Percentiles rank a stretch among this genome's conserved stretches.
Conservation (phyloP, 1,140 invertebrate genomes). For the Carcinoscorpius rotundicauda region DNA sequence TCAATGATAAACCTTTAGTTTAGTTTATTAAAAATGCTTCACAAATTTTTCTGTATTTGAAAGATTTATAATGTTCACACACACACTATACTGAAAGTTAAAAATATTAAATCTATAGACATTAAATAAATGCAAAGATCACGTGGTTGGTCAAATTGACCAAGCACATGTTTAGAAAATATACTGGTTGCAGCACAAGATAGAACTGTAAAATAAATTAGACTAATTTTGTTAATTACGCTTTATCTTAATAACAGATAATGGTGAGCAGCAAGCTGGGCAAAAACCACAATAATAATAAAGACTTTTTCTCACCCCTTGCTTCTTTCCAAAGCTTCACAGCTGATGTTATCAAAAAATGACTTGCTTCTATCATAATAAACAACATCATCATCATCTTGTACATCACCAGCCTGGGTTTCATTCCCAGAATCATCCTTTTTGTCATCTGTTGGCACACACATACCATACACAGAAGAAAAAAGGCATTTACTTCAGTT, state of each 20-base stretch:
- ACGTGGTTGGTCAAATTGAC: too few relatives aligned
- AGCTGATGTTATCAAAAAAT: slow-evolving; percentile 98
- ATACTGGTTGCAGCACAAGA: not conserved
- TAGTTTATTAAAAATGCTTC: too few relatives aligned
- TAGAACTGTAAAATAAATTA: not conserved
- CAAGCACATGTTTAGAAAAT: not conserved
- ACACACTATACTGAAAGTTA: too few relatives aligned
- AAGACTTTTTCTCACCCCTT: slow-evolving; percentile 40
- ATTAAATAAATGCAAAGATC: too few relatives aligned
- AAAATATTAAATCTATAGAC: too few relatives aligned
- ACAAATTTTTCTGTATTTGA: too few relatives aligned
- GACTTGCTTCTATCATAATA: slow-evolving; percentile 93
- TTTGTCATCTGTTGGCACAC: slow-evolving; percentile 44
- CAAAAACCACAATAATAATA: too few relatives aligned
- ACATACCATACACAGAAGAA: too few relatives aligned
- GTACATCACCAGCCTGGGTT: slow-evolving; percentile 41
- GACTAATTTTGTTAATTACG: slow-evolving; percentile 1
- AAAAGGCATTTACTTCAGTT: too few relatives aligned
- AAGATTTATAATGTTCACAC: too few relatives aligned
- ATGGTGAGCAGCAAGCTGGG: too few relatives aligned
- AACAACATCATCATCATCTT: slow-evolving; percentile 40
- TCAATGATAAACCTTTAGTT: too few relatives aligned
- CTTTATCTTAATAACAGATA: slow-evolving; percentile 36
- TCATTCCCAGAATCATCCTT: slow-evolving; percentile 31
- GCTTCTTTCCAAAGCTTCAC: slow-evolving; percentile 86